These are phyloP conservation scores for Oncorhynchus clarkii DNA, from an alignment of 2,113 vertebrate species.

Conservation along the genomic window DNA sequence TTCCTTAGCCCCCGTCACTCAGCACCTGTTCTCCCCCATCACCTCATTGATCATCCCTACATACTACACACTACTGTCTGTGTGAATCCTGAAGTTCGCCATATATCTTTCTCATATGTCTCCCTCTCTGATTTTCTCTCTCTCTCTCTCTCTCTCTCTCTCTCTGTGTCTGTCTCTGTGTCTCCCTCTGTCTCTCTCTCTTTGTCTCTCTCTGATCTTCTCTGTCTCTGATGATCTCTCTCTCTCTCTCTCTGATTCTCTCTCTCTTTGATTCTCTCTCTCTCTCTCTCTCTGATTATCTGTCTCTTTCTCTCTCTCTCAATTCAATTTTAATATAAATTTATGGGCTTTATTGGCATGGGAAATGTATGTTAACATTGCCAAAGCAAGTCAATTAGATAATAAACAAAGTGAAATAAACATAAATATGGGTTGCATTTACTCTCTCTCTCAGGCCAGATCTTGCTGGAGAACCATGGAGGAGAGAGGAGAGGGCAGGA, in stretches of 20 bases:
- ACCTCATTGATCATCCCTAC: constrained; percentile 42
- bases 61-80: not conserved
- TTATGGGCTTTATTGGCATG: no score
- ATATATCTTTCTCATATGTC: not conserved
- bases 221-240: not conserved
- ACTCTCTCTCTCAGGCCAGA: no score
- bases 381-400: no score
- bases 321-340: no score
- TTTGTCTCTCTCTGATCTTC: not conserved
- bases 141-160: not conserved
- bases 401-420: no score
- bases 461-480: not conserved
- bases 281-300: no score
- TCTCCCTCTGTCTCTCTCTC: not conserved
- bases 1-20: constrained; percentile 34
- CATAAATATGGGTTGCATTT: no score
- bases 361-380: no score
- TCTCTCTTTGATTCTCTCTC: no score
- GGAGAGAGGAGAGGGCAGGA: not conserved
- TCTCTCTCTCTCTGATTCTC: no score
- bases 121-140: no score
- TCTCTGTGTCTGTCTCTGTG: not conserved
- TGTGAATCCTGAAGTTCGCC: not conserved
- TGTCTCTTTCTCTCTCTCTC: no score
- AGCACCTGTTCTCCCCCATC: constrained; percentile 40